These are phyloP conservation scores for Siphonodentalium dalli DNA, from an alignment of 2,888 invertebrate species.

Conservation along the genomic window DNA sequence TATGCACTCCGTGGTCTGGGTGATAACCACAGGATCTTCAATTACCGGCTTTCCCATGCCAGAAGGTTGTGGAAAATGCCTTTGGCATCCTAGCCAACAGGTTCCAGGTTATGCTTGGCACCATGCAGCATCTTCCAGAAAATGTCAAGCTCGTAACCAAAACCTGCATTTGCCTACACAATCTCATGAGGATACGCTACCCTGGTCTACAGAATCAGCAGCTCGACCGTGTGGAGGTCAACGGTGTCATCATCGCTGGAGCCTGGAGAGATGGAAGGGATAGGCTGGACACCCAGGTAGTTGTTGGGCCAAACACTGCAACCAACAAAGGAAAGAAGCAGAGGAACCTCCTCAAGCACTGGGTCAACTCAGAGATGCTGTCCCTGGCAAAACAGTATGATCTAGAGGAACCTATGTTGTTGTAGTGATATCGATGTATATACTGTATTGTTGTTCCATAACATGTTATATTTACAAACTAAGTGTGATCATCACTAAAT, in stretches of 20 bases:
- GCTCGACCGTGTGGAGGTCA: conserved; percentile 30
- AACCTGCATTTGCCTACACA: conserved; percentile 31
- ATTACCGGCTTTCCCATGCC: conserved; percentile 36
- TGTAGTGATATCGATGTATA: too few relatives aligned
- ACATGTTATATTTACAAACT: too few relatives aligned
- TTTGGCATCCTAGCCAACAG: conserved; percentile 36
- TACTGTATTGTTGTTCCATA: too few relatives aligned
- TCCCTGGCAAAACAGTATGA: too few relatives aligned
- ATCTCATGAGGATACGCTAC: conserved; percentile 27
- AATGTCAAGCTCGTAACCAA: conserved; percentile 16
- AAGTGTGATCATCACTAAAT: too few relatives aligned
- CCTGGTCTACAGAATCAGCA: conserved; percentile 20
- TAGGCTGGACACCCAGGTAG: too few relatives aligned
- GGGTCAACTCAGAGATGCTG: too few relatives aligned
- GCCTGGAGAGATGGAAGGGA: too few relatives aligned
- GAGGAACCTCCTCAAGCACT: too few relatives aligned
- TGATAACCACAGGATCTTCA: conserved; percentile 31
- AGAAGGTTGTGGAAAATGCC: conserved; percentile 34
- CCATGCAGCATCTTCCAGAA: conserved; percentile 28
- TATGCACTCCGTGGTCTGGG: conserved; percentile 25
- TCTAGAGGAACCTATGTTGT: too few relatives aligned
- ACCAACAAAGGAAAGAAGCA: too few relatives aligned
- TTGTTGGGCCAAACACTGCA: too few relatives aligned
- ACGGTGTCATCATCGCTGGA: conserved; percentile 27
- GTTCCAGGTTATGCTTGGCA: conserved; percentile 26